Evolutionary conservation across 2,888 invertebrate genomes (phyloP), one percentile per base, ranked within the genome.

Genomic region (Tubulanus polymorphus): DNA sequence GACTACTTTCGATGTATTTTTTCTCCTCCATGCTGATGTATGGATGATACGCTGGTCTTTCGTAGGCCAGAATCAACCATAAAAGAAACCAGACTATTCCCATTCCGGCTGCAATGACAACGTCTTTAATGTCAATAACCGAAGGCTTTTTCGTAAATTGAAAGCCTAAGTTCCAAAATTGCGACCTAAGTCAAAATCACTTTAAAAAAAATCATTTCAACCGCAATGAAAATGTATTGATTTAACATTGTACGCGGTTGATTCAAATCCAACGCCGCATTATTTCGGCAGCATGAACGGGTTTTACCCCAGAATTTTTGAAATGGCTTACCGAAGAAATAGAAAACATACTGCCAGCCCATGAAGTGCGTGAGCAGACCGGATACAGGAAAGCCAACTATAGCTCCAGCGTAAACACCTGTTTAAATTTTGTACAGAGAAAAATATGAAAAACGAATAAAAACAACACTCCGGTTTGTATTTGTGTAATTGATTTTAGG

Each of bases 291-390:
- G n/a, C 15, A n/a, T 51, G 23, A 12, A 50, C 15, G 28, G 12
- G 10, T 15, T 41, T 29, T 15, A 28, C 10, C 12, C 15, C 12
- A 49, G 10, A 41, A 15, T 37, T 12, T 28, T 0, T n/a, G n/a
- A 18, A 48, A 3, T 12, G n/a, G 57, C 71, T 57, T 59, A 76
- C 75, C 73, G 56, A 66, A 67, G 1, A 69, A 48, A 57, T 76
- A 77, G 59, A 65, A 78, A 12, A 74, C 67, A 53, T 68, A 74
- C 47, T 68, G 63, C 76, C 76, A 77, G n/a, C 71, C 68, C 2
- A 66, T 47, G 56, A 70, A 74, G 56, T 76, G 71, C 1, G 74
- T 74, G 25, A 76, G 63, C 6, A 65, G 32, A 1, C 78, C 77
- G 26, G 72, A 72, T 3, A 73, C 26, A 1, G 73, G 68, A 61